Percentiles rank a stretch among this genome's conserved stretches.
These are phyloP conservation scores for Anser cygnoides DNA, from an alignment of 2,113 vertebrate genomes.

Conservation along the genomic window DNA sequence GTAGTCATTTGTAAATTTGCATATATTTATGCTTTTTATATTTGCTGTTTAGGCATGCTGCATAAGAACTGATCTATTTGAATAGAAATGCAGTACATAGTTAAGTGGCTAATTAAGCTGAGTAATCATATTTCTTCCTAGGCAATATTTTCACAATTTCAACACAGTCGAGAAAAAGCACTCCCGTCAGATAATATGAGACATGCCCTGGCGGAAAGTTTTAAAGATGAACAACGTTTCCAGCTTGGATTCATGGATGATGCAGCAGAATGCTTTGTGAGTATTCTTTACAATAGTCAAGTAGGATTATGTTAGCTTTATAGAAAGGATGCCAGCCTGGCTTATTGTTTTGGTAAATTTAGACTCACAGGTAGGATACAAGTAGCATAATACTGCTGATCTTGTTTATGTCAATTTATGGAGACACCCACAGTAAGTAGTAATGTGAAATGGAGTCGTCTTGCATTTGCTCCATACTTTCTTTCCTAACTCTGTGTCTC, in stretches of 20 bases:
- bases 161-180: slow-evolving; percentile 93
- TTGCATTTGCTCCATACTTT: not conserved
- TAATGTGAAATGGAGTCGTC: not conserved
- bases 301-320: fast-evolving
- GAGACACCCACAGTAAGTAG: not conserved
- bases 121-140: slow-evolving; percentile 34
- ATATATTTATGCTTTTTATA: not conserved
- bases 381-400: not conserved
- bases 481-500: not conserved
- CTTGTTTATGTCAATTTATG: not conserved
- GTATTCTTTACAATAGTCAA: slow-evolving; percentile 46
- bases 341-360: not conserved
- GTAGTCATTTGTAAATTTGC: not conserved
- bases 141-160: slow-evolving; percentile 95
- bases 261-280: slow-evolving; percentile 97
- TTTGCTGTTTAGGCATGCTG: not conserved
- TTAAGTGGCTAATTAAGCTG: not conserved
- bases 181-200: slow-evolving; percentile 95
- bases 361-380: not conserved
- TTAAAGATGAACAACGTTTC: slow-evolving; percentile 97
- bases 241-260: slow-evolving; percentile 98
- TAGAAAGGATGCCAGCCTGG: not conserved
- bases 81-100: not conserved
- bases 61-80: not conserved
- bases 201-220: slow-evolving; percentile 93